Evolutionary conservation across 2,888 invertebrate genomes (phyloP), one percentile per base, ranked within the genome.

Genomic region (Villa cingulata): DNA sequence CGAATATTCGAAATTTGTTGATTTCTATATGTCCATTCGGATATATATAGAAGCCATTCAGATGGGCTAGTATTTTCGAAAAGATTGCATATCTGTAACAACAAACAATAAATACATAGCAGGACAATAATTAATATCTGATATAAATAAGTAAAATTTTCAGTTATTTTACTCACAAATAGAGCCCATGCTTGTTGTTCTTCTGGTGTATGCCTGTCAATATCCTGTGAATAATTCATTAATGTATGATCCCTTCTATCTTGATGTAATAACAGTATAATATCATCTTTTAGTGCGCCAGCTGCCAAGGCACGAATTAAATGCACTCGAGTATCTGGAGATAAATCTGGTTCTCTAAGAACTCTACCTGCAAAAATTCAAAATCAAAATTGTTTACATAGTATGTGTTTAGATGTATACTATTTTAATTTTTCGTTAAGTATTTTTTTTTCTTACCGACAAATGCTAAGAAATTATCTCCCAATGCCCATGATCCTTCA

Each of bases 21-120:
- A 15, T 80, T 82, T 57, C 78, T 76, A 61, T 77, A 77, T 40
- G 80, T 78, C 92, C 92, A 92, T 70, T 92, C 91, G 44, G 90
- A 90, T 65, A 92, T 92, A 72, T 92, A 92, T 59, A 92, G 73
- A 61, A 91, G 70, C 92, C 92, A 92, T 69, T 92, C 92, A 0
- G 90, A 88, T 49, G 89, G 84, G 55, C 86, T 86, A 36, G 84
- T 71, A 70, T 88, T 85, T 68, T 88, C 87, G 70, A 91, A 92
- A 70, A 92, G 76, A 70, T 92, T 92, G 67, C 86, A 86, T 68
- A 90, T 76, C 87, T 91, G 66, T 2, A 46, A 29, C 40, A 16
- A 16, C 1, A 14, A 36, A 15, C n/a, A n/a, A n/a, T n/a, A n/a
- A n/a, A n/a, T n/a, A n/a, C n/a, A n/a, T n/a, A n/a, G n/a, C n/a